Percentiles rank a stretch among this genome's conserved stretches.
Evolutionary conservation across 2,113 vertebrate genomes (phyloP).

Genomic region (Dolichotis patagonum): DNA sequence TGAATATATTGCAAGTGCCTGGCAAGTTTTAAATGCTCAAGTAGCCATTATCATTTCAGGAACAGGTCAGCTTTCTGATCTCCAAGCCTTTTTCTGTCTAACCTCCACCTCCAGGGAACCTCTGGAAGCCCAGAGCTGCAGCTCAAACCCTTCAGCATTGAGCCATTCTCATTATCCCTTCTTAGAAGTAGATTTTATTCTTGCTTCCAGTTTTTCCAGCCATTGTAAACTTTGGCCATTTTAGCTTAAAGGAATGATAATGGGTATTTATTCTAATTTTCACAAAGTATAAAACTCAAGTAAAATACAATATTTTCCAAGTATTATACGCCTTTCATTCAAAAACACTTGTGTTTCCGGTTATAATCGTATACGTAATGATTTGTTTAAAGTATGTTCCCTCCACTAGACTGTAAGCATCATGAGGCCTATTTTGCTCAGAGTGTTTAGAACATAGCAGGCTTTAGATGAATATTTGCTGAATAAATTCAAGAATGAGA

Average conservation of each 20-base stretch:
- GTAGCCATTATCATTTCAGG: background rate
- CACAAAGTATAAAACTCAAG: background rate
- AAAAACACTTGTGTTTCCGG: background rate
- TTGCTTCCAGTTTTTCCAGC: background rate
- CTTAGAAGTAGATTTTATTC: background rate
- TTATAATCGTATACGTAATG: background rate
- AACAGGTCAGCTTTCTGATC: background rate
- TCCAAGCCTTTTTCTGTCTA: background rate
- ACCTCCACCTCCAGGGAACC: background rate
- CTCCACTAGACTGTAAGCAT: background rate
- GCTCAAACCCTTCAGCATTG: background rate
- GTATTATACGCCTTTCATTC: background rate
- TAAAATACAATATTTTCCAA: background rate
- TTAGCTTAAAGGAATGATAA: background rate
- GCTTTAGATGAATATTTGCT: slow-evolving; percentile 21
- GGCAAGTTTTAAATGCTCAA: background rate
- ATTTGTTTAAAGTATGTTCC: slow-evolving; percentile 17
- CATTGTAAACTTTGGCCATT: background rate
- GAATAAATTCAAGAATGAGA: background rate
- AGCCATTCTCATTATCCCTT: background rate
- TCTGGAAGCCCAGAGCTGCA: background rate
- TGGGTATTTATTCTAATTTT: background rate
- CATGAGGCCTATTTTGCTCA: background rate
- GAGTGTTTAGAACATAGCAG: background rate
- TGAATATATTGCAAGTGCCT: background rate